Percentiles rank a stretch among this genome's conserved stretches.
phyloP scores from a whole-genome alignment of 2,888 invertebrate genomes.

The Pyrrhosoma nymphula region DNA sequence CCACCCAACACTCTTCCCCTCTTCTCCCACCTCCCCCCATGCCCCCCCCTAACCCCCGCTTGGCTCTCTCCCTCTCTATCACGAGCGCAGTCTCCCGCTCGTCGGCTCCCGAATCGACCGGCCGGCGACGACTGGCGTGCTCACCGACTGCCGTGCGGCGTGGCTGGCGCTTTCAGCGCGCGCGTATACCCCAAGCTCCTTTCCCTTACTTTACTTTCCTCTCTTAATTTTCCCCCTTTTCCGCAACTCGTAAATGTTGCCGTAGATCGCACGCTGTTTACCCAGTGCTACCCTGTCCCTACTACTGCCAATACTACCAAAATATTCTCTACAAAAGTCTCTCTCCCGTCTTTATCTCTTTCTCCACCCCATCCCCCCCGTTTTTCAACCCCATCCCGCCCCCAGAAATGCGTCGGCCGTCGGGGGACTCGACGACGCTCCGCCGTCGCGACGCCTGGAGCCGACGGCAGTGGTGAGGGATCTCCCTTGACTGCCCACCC shows the following conservation, averaged over 20 bases:
- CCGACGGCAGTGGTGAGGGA: neutral
- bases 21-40: too few relatives aligned
- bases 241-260: too few relatives aligned
- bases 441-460: conserved; percentile 50
- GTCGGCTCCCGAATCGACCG: neutral
- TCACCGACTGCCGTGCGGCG: too few relatives aligned
- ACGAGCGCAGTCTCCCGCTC: neutral
- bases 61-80: neutral
- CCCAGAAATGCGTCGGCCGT: conserved; percentile 43
- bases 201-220: neutral
- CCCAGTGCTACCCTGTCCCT: too few relatives aligned
- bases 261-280: too few relatives aligned
- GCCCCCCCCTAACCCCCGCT: too few relatives aligned
- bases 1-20: too few relatives aligned
- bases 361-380: neutral
- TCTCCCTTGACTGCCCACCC: neutral
- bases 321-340: too few relatives aligned
- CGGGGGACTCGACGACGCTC: conserved; percentile 17
- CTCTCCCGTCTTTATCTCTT: neutral
- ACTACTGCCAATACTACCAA: too few relatives aligned
- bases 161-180: neutral
- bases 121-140: too few relatives aligned
- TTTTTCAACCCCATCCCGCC: neutral
- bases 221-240: neutral
- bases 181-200: too few relatives aligned